Evolutionary conservation across 1,140 invertebrate species (phyloP).

Genomic region (Drosophila setifemur): DNA sequence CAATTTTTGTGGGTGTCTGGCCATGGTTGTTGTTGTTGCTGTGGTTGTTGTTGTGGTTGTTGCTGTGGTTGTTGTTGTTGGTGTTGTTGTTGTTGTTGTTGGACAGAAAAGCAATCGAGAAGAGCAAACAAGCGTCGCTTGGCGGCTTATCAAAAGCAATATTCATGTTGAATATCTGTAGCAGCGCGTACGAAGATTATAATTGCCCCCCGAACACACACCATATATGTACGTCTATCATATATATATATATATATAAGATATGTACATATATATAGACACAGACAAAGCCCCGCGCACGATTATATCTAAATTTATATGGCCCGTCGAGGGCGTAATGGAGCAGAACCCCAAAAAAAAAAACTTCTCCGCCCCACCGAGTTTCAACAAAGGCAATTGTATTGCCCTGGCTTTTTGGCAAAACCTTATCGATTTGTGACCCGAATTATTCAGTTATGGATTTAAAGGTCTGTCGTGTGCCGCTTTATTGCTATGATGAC

Average conservation of each 20-base stretch:
- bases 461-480: constrained; percentile 10
- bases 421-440: constrained; percentile 19
- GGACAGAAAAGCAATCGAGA: constrained; percentile 13
- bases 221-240: too few species aligned
- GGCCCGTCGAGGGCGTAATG: constrained; percentile 2
- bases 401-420: not conserved
- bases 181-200: constrained; percentile 36
- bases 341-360: not conserved
- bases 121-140: constrained; percentile 15
- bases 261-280: not conserved
- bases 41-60: not conserved
- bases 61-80: not conserved
- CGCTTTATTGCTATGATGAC: not conserved
- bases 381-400: too few species aligned
- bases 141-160: constrained; percentile 61
- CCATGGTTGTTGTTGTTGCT: constrained; percentile 29
- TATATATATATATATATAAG: too few species aligned
- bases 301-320: constrained; percentile 11
- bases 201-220: constrained; percentile 32
- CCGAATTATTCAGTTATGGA: not conserved
- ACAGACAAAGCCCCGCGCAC: not conserved
- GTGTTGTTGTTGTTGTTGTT: constrained; percentile 8
- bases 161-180: constrained; percentile 46
- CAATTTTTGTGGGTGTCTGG: constrained; percentile 21
- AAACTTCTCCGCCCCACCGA: too few species aligned